A percentile compares a stretch with the other conserved stretches of the same genome.
Evolutionary conservation across 2,113 vertebrate species (phyloP).

Genomic region (Gadus chalcogrammus): DNA sequence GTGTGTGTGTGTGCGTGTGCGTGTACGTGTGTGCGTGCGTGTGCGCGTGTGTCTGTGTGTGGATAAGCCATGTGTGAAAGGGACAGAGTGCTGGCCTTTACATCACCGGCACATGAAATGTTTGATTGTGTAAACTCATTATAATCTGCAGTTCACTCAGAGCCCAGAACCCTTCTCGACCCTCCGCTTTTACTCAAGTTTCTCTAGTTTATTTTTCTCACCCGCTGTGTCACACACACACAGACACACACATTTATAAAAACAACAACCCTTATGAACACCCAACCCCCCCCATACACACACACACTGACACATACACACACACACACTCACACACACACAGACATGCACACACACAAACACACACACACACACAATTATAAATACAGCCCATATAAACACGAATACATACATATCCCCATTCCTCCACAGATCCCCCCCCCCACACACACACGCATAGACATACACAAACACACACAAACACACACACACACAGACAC

Average conservation of each 20-base stretch:
- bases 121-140: slow-evolving; percentile 15
- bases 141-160: background rate
- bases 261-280: no score
- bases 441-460: no score
- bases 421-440: no score
- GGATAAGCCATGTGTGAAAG: background rate
- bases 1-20: background rate
- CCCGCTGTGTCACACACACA: slow-evolving; percentile 8
- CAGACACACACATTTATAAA: background rate
- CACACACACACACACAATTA: slow-evolving; percentile 10
- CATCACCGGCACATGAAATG: background rate
- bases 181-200: background rate
- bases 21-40: slow-evolving; percentile 5
- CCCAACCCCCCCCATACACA: background rate
- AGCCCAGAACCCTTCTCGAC: background rate
- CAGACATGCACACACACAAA: slow-evolving; percentile 1
- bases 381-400: background rate
- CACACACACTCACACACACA: slow-evolving; percentile 15
- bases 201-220: slow-evolving; percentile 5
- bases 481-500: slow-evolving; percentile 5
- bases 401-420: background rate
- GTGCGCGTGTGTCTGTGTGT: slow-evolving; percentile 8
- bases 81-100: background rate
- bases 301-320: slow-evolving; percentile 9
- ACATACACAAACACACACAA: background rate